Base-by-base conservation (phyloP, 2,113 vertebrate genomes). In the Triplophysa dalaica region DNA sequence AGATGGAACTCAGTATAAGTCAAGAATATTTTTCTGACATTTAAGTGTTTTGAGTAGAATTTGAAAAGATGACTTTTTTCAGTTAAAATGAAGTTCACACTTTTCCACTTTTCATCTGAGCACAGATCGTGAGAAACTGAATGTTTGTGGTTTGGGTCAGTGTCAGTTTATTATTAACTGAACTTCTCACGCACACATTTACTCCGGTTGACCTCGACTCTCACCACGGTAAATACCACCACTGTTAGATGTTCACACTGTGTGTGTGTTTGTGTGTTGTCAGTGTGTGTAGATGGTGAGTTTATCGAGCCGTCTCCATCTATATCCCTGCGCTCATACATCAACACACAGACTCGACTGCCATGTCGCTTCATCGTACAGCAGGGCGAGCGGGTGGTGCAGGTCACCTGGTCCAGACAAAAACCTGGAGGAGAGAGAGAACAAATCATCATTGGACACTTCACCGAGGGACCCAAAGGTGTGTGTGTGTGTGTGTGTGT, bases 371-470 rank as follows among this genome's bases (percentile, higher is more conserved):
- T 90, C 78, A 67, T 69, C 77, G 72, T 11, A 8, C 26, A 69
- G 24, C 48, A 0, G 0, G 80, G 3, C 0, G 60, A 89, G 66
- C 78, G 70, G 38, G 83, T 90, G 85, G 87, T 93, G 76, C 92
- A 93, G 82, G 92, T 93, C 77, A 90, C 89, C 21, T 93, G 92
- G 92, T 77, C 50, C 74, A 91, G 89, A 80, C 85, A 86, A 43
- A 84, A 88, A 13, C 62, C 58, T 0, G 88, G 85, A 0, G 87
- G 88, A 38, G 81, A 9, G 66, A 87, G 85, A 76, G 90, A 93
- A 7, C 87, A 87, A 50, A 87, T 93, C 77, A 91, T 91, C 83
- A 89, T 87, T 0, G 89, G 83, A 22, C 92, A 92, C 84, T 88
- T 78, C 70, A 9, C 0, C 0, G 88, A 90, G 0, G 91, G 92